Evolutionary conservation across 35 echinoderm and acorn worm species (phyloP).

Genomic region (Lytechinus pictus): DNA sequence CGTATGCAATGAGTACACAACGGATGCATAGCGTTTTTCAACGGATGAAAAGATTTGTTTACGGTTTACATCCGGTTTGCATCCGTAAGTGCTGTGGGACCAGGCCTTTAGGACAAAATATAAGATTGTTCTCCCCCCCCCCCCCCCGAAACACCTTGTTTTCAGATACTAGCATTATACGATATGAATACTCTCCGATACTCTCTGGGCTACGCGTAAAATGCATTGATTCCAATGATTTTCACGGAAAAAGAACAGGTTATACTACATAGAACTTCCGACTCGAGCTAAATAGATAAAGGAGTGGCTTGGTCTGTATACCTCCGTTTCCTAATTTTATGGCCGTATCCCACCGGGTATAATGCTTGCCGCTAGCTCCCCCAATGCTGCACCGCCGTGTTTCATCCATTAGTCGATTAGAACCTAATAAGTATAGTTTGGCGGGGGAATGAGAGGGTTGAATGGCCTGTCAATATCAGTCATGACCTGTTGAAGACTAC

Average conservation of each 20-base stretch:
- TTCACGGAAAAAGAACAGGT: no score
- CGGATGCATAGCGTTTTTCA: slow-evolving; percentile 35
- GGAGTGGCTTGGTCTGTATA: not conserved
- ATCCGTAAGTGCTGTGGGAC: no score
- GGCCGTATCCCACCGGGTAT: not conserved
- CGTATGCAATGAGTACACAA: slow-evolving; percentile 37
- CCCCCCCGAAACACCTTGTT: no score
- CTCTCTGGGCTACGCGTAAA: no score
- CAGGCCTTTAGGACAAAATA: no score
- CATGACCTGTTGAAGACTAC: slow-evolving; percentile 1
- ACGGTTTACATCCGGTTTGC: no score
- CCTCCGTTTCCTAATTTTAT: not conserved
- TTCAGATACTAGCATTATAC: no score
- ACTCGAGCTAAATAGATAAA: no score
- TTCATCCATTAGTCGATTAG: not conserved
- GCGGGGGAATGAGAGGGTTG: not conserved
- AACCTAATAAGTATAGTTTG: not conserved
- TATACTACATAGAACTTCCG: no score
- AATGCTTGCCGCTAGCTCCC: not conserved
- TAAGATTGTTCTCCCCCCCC: no score
- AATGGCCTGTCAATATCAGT: not conserved
- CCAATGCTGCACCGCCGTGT: not conserved
- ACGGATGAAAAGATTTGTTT: slow-evolving; percentile 18
- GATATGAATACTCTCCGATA: no score
- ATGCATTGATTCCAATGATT: no score